Evolutionary conservation across 2,888 invertebrate genomes (phyloP), one percentile per base, ranked within the genome.

Genomic region (Ormia ochracea): DNA sequence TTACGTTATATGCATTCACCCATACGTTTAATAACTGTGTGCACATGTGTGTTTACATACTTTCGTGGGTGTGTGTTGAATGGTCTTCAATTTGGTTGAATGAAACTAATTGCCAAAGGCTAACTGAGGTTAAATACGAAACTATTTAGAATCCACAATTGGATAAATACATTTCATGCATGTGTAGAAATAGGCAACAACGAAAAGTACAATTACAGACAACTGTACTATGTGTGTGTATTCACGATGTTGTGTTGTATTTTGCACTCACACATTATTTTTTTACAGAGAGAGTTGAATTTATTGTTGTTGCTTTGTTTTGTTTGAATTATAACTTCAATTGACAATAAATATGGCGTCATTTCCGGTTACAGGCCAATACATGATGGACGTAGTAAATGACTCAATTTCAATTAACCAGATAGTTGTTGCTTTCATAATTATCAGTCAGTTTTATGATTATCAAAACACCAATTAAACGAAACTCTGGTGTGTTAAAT

Each of bases 71-170:
- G 10, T 36, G 6, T 36, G 41, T 38, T 41, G 4, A 19, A 33
- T 45, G 17, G 17, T 66, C 38, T 43, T 65, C 74, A 79, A 79
- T 79, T 79, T 31, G 74, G 43, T 52, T 74, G 78, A 79, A 74
- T 73, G 73, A 80, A 70, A 77, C 73, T 81, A 82, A 86, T 86
- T 85, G 84, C 79, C 79, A 41, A 85, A 82, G 88, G 88, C 88
- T 86, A 88, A 88, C 88, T 86, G 85, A 88, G 88, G 88, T 88
- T 88, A 88, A 79, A 88, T 88, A 84, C 86, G 85, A 78, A 84
- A 84, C 85, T 86, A 86, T 85, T 88, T 86, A 79, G 58, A 79
- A 79, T 74, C 65, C 74, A 69, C 78, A 78, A 78, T 79, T 79
- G 74, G 73, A 78, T 78, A 78, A 78, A 74, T 74, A 63, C 56